Evolutionary conservation across 2,797 vertebrate species (phyloP).

Genomic region (Sebastes iracundus): DNA sequence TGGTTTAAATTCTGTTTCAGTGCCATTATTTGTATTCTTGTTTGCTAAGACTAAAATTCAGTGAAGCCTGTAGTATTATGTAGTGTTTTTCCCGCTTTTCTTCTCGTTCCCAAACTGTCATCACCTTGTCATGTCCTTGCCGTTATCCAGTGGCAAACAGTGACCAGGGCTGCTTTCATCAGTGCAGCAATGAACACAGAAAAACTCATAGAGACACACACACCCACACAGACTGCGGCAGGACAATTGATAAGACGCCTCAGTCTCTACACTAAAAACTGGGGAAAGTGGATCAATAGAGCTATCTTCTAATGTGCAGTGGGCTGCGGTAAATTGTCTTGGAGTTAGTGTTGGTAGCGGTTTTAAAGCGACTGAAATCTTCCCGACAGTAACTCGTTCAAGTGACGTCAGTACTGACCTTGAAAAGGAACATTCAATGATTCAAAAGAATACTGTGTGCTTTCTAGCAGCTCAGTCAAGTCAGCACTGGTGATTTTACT

Average conservation of each 20-base stretch:
- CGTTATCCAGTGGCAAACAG: background rate
- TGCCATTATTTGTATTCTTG: background rate
- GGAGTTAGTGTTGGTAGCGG: background rate
- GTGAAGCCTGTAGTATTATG: background rate
- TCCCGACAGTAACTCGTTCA: background rate
- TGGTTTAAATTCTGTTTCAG: background rate
- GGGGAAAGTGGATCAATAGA: background rate
- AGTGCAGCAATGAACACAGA: background rate
- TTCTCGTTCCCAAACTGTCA: background rate
- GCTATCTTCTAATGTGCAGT: background rate
- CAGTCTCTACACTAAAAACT: background rate
- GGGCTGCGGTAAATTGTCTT: background rate
- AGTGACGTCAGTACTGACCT: background rate
- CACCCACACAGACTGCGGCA: background rate
- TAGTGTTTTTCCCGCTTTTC: background rate
- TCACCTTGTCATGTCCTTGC: constrained; percentile 11
- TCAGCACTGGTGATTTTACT: background rate
- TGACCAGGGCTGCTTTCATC: background rate
- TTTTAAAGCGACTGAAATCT: background rate
- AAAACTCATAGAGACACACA: no score
- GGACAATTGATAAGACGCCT: background rate
- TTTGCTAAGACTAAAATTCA: background rate
- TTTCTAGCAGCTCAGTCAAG: background rate
- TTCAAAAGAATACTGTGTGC: background rate
- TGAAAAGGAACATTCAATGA: background rate